Conservation (phyloP, 2,113 vertebrate genomes). For the Onychostruthus taczanowskii region DNA sequence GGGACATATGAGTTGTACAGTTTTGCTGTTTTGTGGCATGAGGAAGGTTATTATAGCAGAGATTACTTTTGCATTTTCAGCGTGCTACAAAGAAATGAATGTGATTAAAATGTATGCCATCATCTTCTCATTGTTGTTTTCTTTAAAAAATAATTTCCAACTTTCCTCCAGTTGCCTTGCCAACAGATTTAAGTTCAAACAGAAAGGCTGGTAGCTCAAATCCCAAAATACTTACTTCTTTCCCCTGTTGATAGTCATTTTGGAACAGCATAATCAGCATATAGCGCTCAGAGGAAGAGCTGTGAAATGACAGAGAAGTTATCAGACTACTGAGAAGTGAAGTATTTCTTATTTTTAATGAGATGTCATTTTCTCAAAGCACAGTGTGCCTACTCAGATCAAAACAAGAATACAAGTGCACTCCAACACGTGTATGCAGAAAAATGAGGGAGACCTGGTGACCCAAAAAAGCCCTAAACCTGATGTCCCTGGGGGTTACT, state of each 20-base stretch:
- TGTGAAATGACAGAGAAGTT: not conserved
- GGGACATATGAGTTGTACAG: not conserved
- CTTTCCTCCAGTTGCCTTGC: not conserved
- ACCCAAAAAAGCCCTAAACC: not conserved
- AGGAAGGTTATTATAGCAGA: not conserved
- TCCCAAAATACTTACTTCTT: not conserved
- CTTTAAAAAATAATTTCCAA: not conserved
- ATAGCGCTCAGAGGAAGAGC: not conserved
- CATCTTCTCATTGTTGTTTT: not conserved
- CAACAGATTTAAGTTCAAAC: not conserved
- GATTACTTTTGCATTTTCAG: not conserved
- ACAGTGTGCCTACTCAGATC: not conserved
- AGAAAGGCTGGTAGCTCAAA: not conserved
- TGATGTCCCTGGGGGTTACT: not conserved
- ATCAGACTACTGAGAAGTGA: not conserved
- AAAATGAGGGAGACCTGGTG: not conserved
- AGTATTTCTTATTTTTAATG: slow-evolving; percentile 18
- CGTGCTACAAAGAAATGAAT: not conserved
- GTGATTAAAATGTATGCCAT: not conserved
- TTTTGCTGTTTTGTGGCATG: not conserved
- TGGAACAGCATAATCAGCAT: not conserved
- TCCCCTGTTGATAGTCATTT: not conserved
- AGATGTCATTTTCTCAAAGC: not conserved
- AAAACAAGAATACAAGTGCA: not conserved
- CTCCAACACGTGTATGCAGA: not conserved